Evolutionary conservation across 2,888 invertebrate species (phyloP).

Genomic region (Stenolophus ochropezus): DNA sequence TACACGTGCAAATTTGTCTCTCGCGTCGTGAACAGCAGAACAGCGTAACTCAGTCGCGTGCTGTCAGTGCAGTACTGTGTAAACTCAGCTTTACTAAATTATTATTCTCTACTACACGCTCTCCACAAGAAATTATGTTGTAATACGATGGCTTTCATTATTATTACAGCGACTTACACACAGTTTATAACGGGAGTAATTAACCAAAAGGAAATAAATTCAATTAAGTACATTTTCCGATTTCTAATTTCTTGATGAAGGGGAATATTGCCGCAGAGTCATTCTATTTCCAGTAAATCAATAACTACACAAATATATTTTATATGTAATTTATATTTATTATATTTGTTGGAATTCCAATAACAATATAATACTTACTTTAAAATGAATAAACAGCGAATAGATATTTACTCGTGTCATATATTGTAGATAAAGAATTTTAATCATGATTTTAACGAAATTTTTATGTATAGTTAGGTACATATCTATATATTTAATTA

Average conservation of each 20-base stretch:
- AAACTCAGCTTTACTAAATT: constrained; percentile 66
- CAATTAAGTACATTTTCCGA: background rate
- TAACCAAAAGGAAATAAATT: background rate
- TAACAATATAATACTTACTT: no score
- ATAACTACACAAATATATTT: background rate
- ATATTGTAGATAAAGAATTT: no score
- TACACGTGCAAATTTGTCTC: constrained; percentile 45
- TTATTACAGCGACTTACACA: background rate
- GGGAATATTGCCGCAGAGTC: background rate
- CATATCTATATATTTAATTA: no score
- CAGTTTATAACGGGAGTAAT: constrained; percentile 21
- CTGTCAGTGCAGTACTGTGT: constrained; percentile 66
- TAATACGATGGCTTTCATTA: constrained; percentile 18
- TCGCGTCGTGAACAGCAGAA: constrained; percentile 42
- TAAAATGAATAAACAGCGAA: no score
- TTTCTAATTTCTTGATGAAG: background rate
- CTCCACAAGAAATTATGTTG: constrained; percentile 34
- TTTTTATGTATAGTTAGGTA: no score
- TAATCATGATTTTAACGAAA: no score
- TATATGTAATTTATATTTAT: background rate
- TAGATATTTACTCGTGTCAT: no score
- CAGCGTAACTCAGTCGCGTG: constrained; percentile 49
- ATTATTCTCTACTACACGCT: constrained; percentile 13
- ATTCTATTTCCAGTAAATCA: background rate
- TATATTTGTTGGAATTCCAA: no score